A percentile compares a stretch with the other conserved stretches of the same genome.
Conservation (phyloP, 2,888 invertebrate genomes). For the Galeopsomyia nigrocyanea region DNA sequence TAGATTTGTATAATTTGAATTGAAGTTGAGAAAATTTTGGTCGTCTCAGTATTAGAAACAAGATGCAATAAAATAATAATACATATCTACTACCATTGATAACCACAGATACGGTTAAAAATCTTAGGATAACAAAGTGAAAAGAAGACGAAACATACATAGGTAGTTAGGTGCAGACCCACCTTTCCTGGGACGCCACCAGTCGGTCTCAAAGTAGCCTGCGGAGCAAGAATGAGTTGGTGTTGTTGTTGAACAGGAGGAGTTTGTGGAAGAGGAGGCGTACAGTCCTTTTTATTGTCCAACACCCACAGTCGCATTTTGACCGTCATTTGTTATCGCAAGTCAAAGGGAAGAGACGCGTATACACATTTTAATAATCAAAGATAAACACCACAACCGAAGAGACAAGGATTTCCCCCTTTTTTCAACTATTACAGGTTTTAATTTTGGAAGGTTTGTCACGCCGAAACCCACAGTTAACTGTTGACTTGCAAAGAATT, state of each 20-base stretch:
- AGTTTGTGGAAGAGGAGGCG: conserved; percentile 79
- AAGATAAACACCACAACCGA: conserved; percentile 38
- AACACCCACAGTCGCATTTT: conserved; percentile 61
- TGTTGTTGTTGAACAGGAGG: conserved; percentile 68
- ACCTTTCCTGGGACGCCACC: conserved; percentile 98
- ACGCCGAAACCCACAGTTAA: conserved; percentile 27
- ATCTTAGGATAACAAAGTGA: conserved; percentile 44
- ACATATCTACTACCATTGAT: conserved; percentile 41
- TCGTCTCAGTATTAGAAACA: background rate
- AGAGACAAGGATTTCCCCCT: background rate
- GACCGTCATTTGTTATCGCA: conserved; percentile 53
- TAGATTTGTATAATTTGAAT: background rate
- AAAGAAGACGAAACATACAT: conserved; percentile 69
- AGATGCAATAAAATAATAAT: conserved; percentile 19
- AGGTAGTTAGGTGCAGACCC: conserved; percentile 73
- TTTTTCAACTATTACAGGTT: conserved; percentile 1
- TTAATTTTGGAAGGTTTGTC: conserved; percentile 25
- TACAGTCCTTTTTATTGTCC: conserved; percentile 73
- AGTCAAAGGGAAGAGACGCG: conserved; percentile 64
- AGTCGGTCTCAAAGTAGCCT: conserved; percentile 96
- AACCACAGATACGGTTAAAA: conserved; percentile 44
- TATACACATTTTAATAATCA: conserved; percentile 59
- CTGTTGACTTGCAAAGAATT: conserved; percentile 27
- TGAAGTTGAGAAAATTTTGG: background rate
- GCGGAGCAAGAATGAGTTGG: conserved; percentile 77